phyloP scores from a whole-genome alignment of 2,113 vertebrate genomes.

The Tragelaphus imberbis region DNA sequence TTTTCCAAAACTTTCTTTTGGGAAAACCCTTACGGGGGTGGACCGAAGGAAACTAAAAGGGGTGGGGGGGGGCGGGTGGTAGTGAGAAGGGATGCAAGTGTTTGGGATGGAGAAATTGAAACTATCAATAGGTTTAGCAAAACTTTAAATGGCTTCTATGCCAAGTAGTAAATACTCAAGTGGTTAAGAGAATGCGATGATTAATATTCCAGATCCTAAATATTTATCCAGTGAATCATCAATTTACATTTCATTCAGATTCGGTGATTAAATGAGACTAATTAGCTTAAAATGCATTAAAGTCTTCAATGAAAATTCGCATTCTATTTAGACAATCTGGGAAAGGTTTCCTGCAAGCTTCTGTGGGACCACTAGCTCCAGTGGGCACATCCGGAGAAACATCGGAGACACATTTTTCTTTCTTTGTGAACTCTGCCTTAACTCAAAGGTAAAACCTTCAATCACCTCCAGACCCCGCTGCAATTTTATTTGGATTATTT shows the following conservation, averaged over 20 bases:
- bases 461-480: slow-evolving; percentile 3
- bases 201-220: slow-evolving; percentile 73
- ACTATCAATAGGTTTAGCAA: slow-evolving; percentile 43
- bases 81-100: neutral
- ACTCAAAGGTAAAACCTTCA: slow-evolving; percentile 54
- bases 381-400: slow-evolving; percentile 52
- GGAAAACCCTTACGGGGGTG: neutral
- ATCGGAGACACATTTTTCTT: slow-evolving; percentile 54
- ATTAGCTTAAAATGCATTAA: slow-evolving; percentile 43
- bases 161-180: slow-evolving; percentile 72
- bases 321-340: slow-evolving; percentile 40
- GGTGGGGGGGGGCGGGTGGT: accelerated
- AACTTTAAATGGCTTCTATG: slow-evolving; percentile 66
- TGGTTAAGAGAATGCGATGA: slow-evolving; percentile 73
- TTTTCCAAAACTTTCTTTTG: slow-evolving; percentile 33
- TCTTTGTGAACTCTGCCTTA: slow-evolving; percentile 66
- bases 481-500: slow-evolving; percentile 18
- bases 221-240: slow-evolving; percentile 81
- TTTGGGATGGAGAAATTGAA: slow-evolving; percentile 40
- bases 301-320: slow-evolving; percentile 52
- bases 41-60: neutral
- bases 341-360: slow-evolving; percentile 20
- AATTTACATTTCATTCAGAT: slow-evolving; percentile 76
- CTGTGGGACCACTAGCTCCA: slow-evolving; percentile 39
- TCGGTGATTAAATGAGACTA: slow-evolving; percentile 66